Evolutionary conservation across 2,797 vertebrate genomes (phyloP), one percentile per base, ranked within the genome.

Genomic region (Neosilurus mollespiculum): DNA sequence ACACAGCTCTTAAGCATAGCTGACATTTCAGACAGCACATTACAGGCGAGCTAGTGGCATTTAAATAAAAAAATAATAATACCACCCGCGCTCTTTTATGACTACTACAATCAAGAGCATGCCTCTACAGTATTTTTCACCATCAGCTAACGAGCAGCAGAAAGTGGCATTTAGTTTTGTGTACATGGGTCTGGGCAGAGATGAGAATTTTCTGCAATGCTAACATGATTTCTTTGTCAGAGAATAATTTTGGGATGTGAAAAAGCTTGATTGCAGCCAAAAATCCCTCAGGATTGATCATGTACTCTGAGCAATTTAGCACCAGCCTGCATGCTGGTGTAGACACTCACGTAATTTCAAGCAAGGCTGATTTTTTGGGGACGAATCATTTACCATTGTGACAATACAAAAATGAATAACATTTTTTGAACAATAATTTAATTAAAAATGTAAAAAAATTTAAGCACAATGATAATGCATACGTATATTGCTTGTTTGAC

Each of bases 51-150:
- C 61, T 58, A 43, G 71, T 65, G 81, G 49, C 49, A 71, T 71
- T 76, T 78, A 51, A 78, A 78, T 64, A 24, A 51, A 78, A 78
- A 26, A 64, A 78, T 67, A 66, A 67, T n/a, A 61, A 77, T 77
- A n/a, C 75, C 75, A 62, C 56, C 75, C 1, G 34, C 56, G 7
- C 75, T 61, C 75, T 77, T 2, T 10, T 24, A 64, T 51, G 61
- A 65, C 2, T 15, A 78, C 61, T 78, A 12, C 77, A 78, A n/a
- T 37, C 43, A 18, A 64, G 76, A 14, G 61, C 64, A 37, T 65
- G 24, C 24, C 15, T 20, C 16, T 4, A 14, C 6, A 34, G 72
- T 59, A 1, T 30, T 59, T 59, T 20, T 22, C 49, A 26, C n/a
- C 24, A 73, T 11, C 53, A 20, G 71, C 11, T 7, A 9, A 43